Evolutionary conservation across 2,113 vertebrate species (phyloP).

Genomic region (Nansenia antarctica): DNA sequence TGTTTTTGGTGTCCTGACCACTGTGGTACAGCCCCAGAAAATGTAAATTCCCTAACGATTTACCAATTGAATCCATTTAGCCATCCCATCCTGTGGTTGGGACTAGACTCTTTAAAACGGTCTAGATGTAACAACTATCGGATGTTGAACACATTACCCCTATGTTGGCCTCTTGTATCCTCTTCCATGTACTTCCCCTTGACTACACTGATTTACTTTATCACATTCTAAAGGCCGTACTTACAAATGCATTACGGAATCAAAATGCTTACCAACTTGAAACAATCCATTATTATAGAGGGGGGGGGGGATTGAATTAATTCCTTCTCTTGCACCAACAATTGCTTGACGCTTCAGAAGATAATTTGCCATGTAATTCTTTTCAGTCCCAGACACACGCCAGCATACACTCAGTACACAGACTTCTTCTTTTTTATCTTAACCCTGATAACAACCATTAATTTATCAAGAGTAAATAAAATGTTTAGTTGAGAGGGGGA

Average conservation of each 20-base stretch:
- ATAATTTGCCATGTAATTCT: conserved; percentile 84
- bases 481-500: conserved; percentile 84
- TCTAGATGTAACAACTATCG: conserved; percentile 23
- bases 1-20: not conserved
- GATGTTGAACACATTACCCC: conserved; percentile 23
- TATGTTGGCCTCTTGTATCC: conserved; percentile 46
- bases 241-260: conserved; percentile 73
- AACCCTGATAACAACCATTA: conserved; percentile 75
- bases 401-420: conserved; percentile 40
- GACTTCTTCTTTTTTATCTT: conserved; percentile 46
- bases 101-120: conserved; percentile 24
- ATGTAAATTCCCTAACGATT: not conserved
- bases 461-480: conserved; percentile 89
- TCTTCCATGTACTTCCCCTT: conserved; percentile 44
- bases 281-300: conserved; percentile 70
- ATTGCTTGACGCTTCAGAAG: conserved; percentile 74
- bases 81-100: too few species aligned
- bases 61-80: too few species aligned
- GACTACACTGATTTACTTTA: conserved; percentile 55
- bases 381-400: conserved; percentile 69
- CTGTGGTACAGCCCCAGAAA: not conserved
- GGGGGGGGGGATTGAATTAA: conserved; percentile 79
- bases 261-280: conserved; percentile 69
- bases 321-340: conserved; percentile 75
- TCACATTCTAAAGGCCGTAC: conserved; percentile 60